Conservation (phyloP, 2,888 invertebrate species). For the Scaeva pyrastri region DNA sequence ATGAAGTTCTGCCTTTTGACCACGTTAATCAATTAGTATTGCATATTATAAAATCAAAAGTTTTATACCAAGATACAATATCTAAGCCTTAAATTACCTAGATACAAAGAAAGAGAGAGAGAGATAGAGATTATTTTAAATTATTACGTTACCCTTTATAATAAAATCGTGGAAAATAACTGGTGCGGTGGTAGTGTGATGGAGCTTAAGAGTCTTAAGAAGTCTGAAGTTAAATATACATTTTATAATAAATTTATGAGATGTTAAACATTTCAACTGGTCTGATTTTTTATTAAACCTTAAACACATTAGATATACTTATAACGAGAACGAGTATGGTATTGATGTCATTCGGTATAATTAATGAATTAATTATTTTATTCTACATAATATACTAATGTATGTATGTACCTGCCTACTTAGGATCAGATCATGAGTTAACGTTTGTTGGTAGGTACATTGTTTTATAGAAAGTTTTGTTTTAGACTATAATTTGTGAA, state of each 20-base stretch:
- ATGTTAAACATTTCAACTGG: not conserved
- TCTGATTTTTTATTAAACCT: not conserved
- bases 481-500: no score
- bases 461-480: no score
- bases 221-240: not conserved
- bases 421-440: no score
- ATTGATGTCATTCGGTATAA: not conserved
- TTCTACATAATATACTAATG: no score
- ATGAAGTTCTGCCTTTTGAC: constrained; percentile 8
- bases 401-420: no score
- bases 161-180: not conserved
- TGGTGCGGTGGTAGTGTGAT: not conserved
- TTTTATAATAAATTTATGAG: not conserved
- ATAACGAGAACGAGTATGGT: not conserved
- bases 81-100: not conserved
- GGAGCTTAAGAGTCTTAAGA: not conserved
- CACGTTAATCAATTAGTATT: constrained; percentile 10
- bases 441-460: no score
- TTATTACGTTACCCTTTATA: not conserved
- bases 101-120: no score
- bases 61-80: not conserved
- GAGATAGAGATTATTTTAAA: constrained; percentile 2
- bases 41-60: not conserved
- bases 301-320: not conserved
- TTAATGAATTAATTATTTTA: not conserved